Evolutionary conservation across 2,113 vertebrate species (phyloP), one percentile per base, ranked within the genome.

Genomic region (Hymenochirus boettgeri): DNA sequence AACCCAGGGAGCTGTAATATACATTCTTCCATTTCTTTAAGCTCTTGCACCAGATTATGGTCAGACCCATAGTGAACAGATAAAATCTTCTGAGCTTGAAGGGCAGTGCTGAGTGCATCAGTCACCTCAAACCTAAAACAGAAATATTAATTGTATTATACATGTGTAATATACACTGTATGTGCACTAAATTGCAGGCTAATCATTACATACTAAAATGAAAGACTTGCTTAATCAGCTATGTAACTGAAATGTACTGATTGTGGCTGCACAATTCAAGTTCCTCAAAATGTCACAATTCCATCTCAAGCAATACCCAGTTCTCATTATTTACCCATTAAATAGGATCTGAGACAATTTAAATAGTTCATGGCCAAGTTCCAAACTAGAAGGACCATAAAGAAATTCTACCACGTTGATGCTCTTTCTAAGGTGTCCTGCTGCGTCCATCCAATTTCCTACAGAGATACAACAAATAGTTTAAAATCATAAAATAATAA

Each of bases 281-380:
- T 22, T 19, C 10, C 37, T 6, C 11, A 3, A 26, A 25, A 9
- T 17, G 24, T 10, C 3, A 26, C 2, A 37, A 7, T 11, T 2
- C 35, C 19, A 37, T 13, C 25, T 17, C n/a, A n/a, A n/a, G n/a
- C n/a, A 12, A 15, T 8, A 24, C 22, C n/a, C 35, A 59, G 15
- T 24, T 29, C 18, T 15, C 4, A 35, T 18, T 5, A 25, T 23
- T 88, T 75, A 98, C 95, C 92, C 92, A 18, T 93, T 99, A 76
- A 99, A 99, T 74, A 95, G 85, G 27, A 98, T 75, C 67, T 98
- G 94, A 58, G 91, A 86, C 78, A 98, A 77, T 76, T 98, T 99
- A 84, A 95, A 94, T 70, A 97, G 90, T 52, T 99, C 93, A 13
- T 77, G 90, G 37, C 91, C 92, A 27, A 84, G 73, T 82, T 98